Evolutionary conservation across 2,113 vertebrate species (phyloP), one percentile per base, ranked within the genome.

Genomic region (Bubo bubo): DNA sequence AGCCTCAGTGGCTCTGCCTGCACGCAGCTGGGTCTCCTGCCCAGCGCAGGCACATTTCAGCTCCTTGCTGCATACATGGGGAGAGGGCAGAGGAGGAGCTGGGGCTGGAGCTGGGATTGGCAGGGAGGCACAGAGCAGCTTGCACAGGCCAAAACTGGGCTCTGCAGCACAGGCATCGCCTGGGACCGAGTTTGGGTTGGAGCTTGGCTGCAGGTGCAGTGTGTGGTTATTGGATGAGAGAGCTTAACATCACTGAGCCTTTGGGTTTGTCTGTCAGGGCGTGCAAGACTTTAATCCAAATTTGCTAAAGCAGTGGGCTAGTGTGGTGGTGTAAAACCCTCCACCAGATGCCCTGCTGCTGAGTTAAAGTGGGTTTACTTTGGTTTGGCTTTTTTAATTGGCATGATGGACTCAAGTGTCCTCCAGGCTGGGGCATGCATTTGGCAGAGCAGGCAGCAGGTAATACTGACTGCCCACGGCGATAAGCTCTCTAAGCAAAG

Each of bases 31-130:
- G 21, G 20, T 74, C 45, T 71, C 50, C 56, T 71, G 52, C 37
- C 62, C 62, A 59, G 30, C 3, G 2, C 28, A 49, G 85, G 21
- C 77, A 19, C n/a, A 37, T 66, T 53, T 79, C 56, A 82, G 49
- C 35, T 47, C 30, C 53, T 60, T 55, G 52, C 37, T 0, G 5
- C 41, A 43, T 32, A 11, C 0, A 0, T 43, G 21, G 45, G 30
- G 34, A 90, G 45, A 79, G 14, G 10, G 34, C 2, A 1, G 41
- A 80, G 35, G 30, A 43, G n/a, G 19, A 53, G 12, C 12, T 43
- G 67, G 39, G 67, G 50, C 37, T 47, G 53, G 47, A 13, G 22
- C 41, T 58, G 34, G 70, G 30, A 11, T 35, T 76, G 55, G 8
- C 9, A 28, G 30, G 35, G 35, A 70, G 37, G 39, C 71, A 56